phyloP scores from a whole-genome alignment of 1,140 invertebrate genomes.

The Plutomurus gul region DNA sequence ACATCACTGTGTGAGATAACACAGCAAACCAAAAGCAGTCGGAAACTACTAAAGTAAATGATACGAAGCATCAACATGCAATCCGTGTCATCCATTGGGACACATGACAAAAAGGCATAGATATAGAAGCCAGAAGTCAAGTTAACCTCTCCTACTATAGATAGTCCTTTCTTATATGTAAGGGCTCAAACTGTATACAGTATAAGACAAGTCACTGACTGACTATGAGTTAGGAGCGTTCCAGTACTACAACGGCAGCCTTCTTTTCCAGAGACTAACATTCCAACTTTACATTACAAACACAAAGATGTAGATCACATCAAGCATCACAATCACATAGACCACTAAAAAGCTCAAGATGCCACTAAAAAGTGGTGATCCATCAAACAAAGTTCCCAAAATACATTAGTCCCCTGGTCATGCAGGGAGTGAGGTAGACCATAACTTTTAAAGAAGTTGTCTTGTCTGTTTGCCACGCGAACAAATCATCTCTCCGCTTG shows the following conservation, averaged over 20 bases:
- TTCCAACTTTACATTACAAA: slow-evolving; percentile 1
- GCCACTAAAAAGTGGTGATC: slow-evolving; percentile 26
- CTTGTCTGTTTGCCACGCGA: background rate
- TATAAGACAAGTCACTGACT: too few relatives aligned
- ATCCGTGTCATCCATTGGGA: slow-evolving; percentile 25
- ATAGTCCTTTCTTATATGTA: too few relatives aligned
- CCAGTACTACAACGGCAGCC: background rate
- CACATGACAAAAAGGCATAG: slow-evolving; percentile 28
- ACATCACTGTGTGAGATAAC: background rate
- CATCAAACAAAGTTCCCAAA: slow-evolving; percentile 12
- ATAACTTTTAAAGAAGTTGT: background rate
- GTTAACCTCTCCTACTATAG: background rate
- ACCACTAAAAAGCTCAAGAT: slow-evolving; percentile 20
- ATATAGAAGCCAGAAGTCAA: background rate
- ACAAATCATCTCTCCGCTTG: background rate
- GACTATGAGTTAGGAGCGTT: too few relatives aligned
- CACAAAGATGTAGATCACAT: background rate
- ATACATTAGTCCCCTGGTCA: background rate
- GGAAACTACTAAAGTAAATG: slow-evolving; percentile 29
- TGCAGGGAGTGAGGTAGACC: background rate
- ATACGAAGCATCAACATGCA: slow-evolving; percentile 27
- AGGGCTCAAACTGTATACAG: too few relatives aligned
- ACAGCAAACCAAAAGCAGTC: slow-evolving; percentile 4
- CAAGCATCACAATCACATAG: slow-evolving; percentile 16
- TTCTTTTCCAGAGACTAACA: background rate